Evolutionary conservation across 2,113 vertebrate genomes (phyloP), one percentile per base, ranked within the genome.

Genomic region (Danio rerio): DNA sequence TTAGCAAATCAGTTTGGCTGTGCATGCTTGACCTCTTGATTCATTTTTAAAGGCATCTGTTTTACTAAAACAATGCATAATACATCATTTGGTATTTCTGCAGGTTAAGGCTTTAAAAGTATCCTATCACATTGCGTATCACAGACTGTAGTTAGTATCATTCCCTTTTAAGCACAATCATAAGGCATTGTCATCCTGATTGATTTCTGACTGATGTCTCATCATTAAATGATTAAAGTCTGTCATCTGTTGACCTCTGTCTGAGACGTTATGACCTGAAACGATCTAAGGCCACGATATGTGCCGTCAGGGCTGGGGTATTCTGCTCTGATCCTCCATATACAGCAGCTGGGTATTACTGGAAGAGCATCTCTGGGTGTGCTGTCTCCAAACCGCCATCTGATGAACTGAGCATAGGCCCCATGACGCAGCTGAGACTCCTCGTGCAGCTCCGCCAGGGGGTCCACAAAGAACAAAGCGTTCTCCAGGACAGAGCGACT

Each of bases 311-410:
- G 61, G n/a, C 88, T 93, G 1, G 94, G 92, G 18, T 93, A 96
- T 56, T 85, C 72, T 6, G 55, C 86, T 85, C 93, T 90, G 86
- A 96, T 92, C 15, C 78, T 90, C 90, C 86, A 61, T 81, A 94
- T 91, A 80, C 95, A 96, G 88, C 95, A 96, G 85, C 92, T 93
- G 43, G 96, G 96, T 31, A 96, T 75, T 72, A 91, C 74, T 0
- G 94, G 92, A 43, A 88, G 85, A 78, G 88, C 20, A 8, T 89
- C 89, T 7, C 85, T 5, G 2, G 92, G 92, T 0, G 76, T 86
- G 47, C 73, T 58, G 50, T 73, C 86, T 15, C 93, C 94, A 7
- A 96, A 94, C 68, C 92, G 88, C 96, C 96, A 97, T 83, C 18
- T 79, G 40, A 95, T 2, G 0, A 94, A 96, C 42, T 93, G 91